Evolutionary conservation across 1,140 invertebrate genomes (phyloP).

Genomic region (Drosophila tani): DNA sequence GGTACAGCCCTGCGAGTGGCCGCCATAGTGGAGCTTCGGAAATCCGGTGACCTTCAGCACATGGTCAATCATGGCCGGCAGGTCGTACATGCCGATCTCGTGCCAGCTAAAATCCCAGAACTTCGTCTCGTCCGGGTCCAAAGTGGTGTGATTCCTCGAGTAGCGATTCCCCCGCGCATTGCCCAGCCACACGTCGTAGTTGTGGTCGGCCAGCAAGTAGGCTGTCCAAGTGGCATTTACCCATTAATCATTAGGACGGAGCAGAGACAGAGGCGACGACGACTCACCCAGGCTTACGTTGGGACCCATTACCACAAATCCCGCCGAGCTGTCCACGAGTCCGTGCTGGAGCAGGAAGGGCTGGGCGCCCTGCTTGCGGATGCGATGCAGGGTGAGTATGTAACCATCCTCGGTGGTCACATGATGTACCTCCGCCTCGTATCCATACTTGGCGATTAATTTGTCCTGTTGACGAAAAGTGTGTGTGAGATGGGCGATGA

Average conservation of each 20-base stretch:
- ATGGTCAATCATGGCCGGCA: constrained; percentile 90
- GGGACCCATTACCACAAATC: constrained; percentile 87
- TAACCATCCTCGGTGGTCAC: constrained; percentile 87
- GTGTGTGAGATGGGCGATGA: constrained; percentile 23
- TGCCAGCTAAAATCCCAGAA: constrained; percentile 88
- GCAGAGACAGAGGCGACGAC: neutral
- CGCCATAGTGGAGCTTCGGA: constrained; percentile 85
- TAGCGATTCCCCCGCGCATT: constrained; percentile 90
- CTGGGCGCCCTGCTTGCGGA: constrained; percentile 64
- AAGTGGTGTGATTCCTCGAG: constrained; percentile 87
- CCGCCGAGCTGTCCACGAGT: constrained; percentile 86
- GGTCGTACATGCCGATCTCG: constrained; percentile 90
- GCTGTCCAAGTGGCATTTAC: constrained; percentile 77
- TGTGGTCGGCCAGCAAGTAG: constrained; percentile 89
- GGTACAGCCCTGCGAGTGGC: constrained; percentile 87
- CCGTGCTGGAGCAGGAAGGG: constrained; percentile 89
- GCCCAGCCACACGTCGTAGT: constrained; percentile 91
- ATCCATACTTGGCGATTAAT: constrained; percentile 86
- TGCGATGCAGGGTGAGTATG: constrained; percentile 86
- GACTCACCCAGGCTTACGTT: constrained; percentile 85
- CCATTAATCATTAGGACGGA: constrained; percentile 49
- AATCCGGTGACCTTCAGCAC: constrained; percentile 86
- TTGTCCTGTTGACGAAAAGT: constrained; percentile 74
- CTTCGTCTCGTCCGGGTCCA: constrained; percentile 85
- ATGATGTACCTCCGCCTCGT: constrained; percentile 86